Base-by-base conservation (phyloP, 2,797 vertebrate species). In the Sebastes steindachneri region DNA sequence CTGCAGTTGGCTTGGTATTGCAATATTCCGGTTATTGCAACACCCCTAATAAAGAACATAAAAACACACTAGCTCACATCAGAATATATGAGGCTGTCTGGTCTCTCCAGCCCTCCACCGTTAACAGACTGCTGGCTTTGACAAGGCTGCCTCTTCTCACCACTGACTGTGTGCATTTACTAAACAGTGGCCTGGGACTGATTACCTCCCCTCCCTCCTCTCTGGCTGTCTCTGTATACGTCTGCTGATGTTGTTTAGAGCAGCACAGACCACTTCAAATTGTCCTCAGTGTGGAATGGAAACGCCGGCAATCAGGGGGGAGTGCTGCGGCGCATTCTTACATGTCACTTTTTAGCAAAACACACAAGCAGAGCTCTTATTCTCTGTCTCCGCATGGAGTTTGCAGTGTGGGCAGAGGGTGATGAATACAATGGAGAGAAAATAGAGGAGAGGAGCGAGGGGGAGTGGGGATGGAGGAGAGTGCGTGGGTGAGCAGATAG, bases 321-420 rank as follows among this genome's bases (percentile, higher is more conserved):
- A 90, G 89, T 58, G 82, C 76, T 84, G 88, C 59, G 26, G 83
- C 35, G n/a, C 88, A 94, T 95, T 94, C 93, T 93, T 93, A 85
- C 88, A 78, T 94, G 95, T 94, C 90, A 93, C 89, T 93, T 92
- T 86, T 90, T 90, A 21, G 7, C 21, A 92, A 95, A 95, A 95
- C 91, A 89, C 85, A 83, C 77, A 88, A 77, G 85, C 79, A 28
- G 75, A 85, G 86, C 84, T 88, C 89, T 86, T 83, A 80, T 92
- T 92, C 91, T 91, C 78, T 76, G 77, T 91, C 91, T 93, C 86
- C n/a, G 68, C 81, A 21, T 86, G 85, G 88, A 93, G 93, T 92
- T 93, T 90, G 83, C 86, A 90, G 93, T 94, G 94, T 95, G 93
- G 94, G 94, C 93, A 93, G 93, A 89, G 89, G 91, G 88, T 90